A percentile compares a stretch with the other conserved stretches of the same genome.
Evolutionary conservation across 2,797 vertebrate genomes (phyloP).

Genomic region (Poeciliopsis infans): DNA sequence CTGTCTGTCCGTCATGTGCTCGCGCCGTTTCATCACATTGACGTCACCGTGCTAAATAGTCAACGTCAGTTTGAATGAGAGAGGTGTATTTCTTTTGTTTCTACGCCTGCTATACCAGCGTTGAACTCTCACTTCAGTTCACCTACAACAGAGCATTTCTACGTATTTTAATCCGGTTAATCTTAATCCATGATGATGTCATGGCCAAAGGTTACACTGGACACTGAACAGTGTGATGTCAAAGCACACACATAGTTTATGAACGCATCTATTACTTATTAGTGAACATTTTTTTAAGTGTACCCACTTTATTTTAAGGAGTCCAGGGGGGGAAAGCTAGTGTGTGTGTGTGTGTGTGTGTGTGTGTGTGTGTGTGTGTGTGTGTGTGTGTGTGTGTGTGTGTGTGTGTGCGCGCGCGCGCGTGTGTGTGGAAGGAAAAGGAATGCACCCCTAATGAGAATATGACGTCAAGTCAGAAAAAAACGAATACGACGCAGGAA

Average conservation of each 20-base stretch:
- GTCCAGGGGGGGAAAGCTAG: constrained; percentile 34
- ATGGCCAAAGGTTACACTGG: background rate
- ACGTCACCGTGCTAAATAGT: constrained; percentile 19
- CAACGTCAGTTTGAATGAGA: background rate
- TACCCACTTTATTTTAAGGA: background rate
- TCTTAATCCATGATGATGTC: background rate
- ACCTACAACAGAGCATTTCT: background rate
- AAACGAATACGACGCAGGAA: constrained; percentile 40
- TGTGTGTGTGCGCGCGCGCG: constrained; percentile 23
- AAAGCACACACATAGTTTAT: background rate
- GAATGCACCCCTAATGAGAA: constrained; percentile 77
- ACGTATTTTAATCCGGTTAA: background rate
- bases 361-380: constrained; percentile 1
- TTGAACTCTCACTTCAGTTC: background rate
- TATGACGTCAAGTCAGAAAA: constrained; percentile 50
- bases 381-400: no score
- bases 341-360: constrained; percentile 14
- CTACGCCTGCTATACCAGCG: background rate
- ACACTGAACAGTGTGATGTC: background rate
- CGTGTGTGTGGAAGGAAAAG: constrained; percentile 55
- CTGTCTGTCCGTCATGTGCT: constrained; percentile 16
- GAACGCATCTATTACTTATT: background rate
- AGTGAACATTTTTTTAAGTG: no score
- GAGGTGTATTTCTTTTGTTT: background rate
- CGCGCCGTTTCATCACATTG: background rate